phyloP scores from a whole-genome alignment of 2,888 invertebrate species.

The Andrena praecox region DNA sequence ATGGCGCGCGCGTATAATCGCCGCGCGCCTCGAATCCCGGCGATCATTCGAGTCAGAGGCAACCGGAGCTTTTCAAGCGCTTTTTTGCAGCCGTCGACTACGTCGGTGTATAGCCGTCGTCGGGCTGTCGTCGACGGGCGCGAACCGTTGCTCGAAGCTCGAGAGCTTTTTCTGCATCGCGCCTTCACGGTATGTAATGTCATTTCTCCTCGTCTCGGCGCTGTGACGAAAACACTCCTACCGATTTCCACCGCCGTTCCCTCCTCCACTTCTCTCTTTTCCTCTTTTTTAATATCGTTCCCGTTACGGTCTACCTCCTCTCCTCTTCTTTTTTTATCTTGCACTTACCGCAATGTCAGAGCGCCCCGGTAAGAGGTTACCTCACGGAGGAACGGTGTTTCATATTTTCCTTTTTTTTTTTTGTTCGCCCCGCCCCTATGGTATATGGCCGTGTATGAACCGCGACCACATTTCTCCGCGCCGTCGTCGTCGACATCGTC shows the following conservation, averaged over 20 bases:
- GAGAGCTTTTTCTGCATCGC: constrained; percentile 80
- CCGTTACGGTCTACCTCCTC: constrained; percentile 18
- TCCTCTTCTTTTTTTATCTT: constrained; percentile 51
- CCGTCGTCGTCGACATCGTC: constrained; percentile 10
- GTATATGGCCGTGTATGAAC: constrained; percentile 25
- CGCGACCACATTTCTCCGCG: constrained; percentile 31
- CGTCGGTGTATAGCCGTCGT: constrained; percentile 34
- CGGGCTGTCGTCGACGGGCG: constrained; percentile 61
- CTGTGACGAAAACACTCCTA: constrained; percentile 66
- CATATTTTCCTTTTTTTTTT: constrained; percentile 29
- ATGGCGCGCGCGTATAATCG: constrained; percentile 64
- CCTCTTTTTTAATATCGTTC: constrained; percentile 49
- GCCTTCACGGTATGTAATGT: constrained; percentile 75
- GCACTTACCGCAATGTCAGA: constrained; percentile 62
- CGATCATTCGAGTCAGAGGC: constrained; percentile 52
- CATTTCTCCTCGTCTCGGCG: constrained; percentile 73
- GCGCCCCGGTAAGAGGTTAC: constrained; percentile 60
- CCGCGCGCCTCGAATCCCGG: constrained; percentile 50
- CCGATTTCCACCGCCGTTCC: constrained; percentile 45
- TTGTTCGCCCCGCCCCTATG: neutral
- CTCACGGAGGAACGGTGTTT: constrained; percentile 41
- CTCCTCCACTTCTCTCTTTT: neutral
- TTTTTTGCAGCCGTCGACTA: constrained; percentile 61
- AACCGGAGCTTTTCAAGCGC: constrained; percentile 59
- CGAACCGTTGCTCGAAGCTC: constrained; percentile 70